Conservation (phyloP, 1,140 invertebrate genomes). For the Stratiolaelaps scimitus region DNA sequence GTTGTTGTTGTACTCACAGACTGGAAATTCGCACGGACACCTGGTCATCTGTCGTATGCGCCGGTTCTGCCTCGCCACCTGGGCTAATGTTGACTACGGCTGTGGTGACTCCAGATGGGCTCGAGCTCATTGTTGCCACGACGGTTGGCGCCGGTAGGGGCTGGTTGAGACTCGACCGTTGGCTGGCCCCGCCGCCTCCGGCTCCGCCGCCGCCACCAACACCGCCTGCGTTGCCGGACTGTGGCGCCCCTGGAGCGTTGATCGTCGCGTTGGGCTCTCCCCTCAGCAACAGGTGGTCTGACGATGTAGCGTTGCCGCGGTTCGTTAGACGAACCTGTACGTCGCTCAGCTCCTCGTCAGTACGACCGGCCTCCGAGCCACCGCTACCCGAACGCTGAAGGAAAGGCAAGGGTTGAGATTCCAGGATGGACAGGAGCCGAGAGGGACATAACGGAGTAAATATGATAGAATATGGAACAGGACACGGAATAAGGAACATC, state of each 20-base stretch:
- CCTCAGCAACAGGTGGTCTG: slow-evolving; percentile 12
- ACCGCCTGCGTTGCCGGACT: neutral
- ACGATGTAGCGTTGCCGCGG: slow-evolving; percentile 20
- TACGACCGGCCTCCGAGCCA: slow-evolving; percentile 23
- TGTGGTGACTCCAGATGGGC: slow-evolving; percentile 9
- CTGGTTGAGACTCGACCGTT: slow-evolving; percentile 20
- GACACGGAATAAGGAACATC: too few relatives aligned
- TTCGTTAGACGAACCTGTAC: slow-evolving; percentile 22
- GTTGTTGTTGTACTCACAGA: neutral
- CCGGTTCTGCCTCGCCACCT: neutral
- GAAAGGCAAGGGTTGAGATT: slow-evolving; percentile 17
- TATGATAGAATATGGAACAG: too few relatives aligned
- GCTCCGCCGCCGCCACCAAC: neutral
- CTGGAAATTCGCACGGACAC: slow-evolving; percentile 26
- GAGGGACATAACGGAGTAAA: too few relatives aligned
- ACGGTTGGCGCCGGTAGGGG: slow-evolving; percentile 5
- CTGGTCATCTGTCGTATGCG: slow-evolving; percentile 12
- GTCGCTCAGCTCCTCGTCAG: slow-evolving; percentile 27
- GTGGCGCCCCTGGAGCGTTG: neutral
- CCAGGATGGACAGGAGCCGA: too few relatives aligned
- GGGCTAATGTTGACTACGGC: slow-evolving; percentile 18
- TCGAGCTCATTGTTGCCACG: slow-evolving; percentile 9
- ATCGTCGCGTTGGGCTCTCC: neutral
- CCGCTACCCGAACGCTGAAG: slow-evolving; percentile 29
- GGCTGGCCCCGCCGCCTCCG: neutral